phyloP scores from a whole-genome alignment of 2,113 vertebrate species.

The Phainopepla nitens region DNA sequence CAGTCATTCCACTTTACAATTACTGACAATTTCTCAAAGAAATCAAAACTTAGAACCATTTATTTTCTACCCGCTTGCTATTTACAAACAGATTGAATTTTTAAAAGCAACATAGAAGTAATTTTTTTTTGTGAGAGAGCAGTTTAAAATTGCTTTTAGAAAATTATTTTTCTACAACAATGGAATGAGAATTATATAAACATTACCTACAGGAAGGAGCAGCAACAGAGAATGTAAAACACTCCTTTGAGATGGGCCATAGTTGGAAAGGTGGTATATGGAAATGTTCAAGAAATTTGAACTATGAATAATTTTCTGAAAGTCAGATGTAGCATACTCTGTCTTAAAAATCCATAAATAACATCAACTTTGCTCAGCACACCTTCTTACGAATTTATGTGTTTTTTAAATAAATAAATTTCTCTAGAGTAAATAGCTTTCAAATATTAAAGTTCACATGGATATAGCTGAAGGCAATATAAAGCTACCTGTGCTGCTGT shows the following conservation, averaged over 20 bases:
- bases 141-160: background rate
- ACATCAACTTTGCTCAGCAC: background rate
- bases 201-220: background rate
- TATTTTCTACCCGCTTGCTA: background rate
- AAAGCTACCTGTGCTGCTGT: background rate
- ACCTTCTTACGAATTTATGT: background rate
- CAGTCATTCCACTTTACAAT: background rate
- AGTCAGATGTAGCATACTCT: background rate
- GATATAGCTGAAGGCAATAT: background rate
- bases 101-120: background rate
- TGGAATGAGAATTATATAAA: background rate
- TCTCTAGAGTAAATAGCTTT: background rate
- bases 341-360: background rate
- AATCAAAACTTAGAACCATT: background rate
- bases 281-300: background rate
- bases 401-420: background rate
- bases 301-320: background rate
- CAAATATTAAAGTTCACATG: background rate
- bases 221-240: background rate
- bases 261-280: background rate
- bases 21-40: conserved; percentile 3
- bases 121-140: background rate
- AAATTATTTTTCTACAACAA: background rate
- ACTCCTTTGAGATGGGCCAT: background rate
- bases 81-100: conserved; percentile 8